These are phyloP conservation scores for Syrphus vitripennis DNA, from an alignment of 2,888 invertebrate genomes.

Conservation along the genomic window DNA sequence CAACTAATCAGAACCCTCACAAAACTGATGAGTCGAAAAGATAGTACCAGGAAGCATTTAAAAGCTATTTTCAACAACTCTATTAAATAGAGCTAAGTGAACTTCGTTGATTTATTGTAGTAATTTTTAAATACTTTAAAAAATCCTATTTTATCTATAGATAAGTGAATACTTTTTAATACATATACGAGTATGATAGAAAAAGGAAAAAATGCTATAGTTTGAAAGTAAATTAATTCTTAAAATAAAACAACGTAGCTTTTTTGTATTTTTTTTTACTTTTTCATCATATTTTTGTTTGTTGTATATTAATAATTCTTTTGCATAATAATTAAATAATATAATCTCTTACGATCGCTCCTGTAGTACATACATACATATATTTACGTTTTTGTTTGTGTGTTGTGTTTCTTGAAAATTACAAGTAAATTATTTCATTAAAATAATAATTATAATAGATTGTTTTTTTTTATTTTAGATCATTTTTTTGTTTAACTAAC, in stretches of 20 bases:
- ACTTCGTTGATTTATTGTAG: too few relatives aligned
- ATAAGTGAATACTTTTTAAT: too few relatives aligned
- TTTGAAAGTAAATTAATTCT: background rate
- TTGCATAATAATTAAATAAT: conserved; percentile 71
- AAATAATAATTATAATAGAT: conserved; percentile 56
- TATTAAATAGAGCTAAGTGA: too few relatives aligned
- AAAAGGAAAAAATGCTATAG: too few relatives aligned
- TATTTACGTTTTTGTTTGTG: conserved; percentile 46
- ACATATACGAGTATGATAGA: too few relatives aligned
- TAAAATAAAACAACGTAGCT: conserved; percentile 17
- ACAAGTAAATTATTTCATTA: conserved; percentile 58
- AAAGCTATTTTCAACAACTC: too few relatives aligned
- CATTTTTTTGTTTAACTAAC: conserved; percentile 38
- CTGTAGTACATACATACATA: conserved; percentile 46
- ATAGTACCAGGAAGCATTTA: too few relatives aligned
- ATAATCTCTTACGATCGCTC: conserved; percentile 64
- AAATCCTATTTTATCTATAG: too few relatives aligned
- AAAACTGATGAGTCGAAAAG: too few relatives aligned
- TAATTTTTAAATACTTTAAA: too few relatives aligned
- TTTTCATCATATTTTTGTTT: conserved; percentile 52
- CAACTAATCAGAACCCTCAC: too few relatives aligned
- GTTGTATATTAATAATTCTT: conserved; percentile 69
- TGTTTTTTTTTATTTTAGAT: conserved; percentile 35
- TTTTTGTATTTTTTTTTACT: conserved; percentile 56
- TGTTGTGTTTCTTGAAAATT: conserved; percentile 39